These are phyloP conservation scores for Drosophila paramelanica DNA, from an alignment of 2,888 invertebrate species.

Conservation along the genomic window DNA sequence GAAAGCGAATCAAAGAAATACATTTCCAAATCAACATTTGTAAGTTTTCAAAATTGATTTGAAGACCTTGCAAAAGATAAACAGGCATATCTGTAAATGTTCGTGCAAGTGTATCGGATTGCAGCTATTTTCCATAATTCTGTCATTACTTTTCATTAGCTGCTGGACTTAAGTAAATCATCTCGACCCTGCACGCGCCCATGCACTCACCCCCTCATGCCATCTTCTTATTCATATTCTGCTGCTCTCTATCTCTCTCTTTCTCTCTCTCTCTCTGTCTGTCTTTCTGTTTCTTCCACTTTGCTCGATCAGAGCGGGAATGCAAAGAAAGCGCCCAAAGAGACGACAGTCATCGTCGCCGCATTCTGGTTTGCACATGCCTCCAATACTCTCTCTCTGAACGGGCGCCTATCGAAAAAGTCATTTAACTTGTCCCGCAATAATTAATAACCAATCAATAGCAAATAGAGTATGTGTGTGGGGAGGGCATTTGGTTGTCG, in stretches of 20 bases:
- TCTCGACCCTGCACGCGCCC: constrained; percentile 19
- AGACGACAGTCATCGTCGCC: constrained; percentile 23
- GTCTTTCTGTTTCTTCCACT: neutral
- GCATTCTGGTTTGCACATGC: constrained; percentile 54
- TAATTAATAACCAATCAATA: no score
- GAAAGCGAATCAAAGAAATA: no score
- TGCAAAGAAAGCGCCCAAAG: constrained; percentile 46
- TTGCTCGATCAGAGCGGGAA: constrained; percentile 6
- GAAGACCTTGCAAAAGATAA: no score
- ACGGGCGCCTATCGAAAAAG: constrained; percentile 2
- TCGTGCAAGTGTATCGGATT: neutral
- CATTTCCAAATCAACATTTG: no score
- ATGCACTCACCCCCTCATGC: neutral
- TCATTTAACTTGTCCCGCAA: neutral
- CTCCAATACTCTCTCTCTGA: constrained; percentile 23
- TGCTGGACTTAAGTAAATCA: constrained; percentile 44
- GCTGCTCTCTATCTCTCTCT: neutral
- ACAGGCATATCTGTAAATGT: no score
- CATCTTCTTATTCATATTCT: neutral
- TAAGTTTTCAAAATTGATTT: no score
- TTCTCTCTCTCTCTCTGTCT: neutral
- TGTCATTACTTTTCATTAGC: constrained; percentile 63
- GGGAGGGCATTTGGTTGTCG: constrained; percentile 12
- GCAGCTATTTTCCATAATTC: constrained; percentile 58
- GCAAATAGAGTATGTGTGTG: no score